Conservation (phyloP, 1,140 invertebrate genomes). For the Drosophila nigromelanica region DNA sequence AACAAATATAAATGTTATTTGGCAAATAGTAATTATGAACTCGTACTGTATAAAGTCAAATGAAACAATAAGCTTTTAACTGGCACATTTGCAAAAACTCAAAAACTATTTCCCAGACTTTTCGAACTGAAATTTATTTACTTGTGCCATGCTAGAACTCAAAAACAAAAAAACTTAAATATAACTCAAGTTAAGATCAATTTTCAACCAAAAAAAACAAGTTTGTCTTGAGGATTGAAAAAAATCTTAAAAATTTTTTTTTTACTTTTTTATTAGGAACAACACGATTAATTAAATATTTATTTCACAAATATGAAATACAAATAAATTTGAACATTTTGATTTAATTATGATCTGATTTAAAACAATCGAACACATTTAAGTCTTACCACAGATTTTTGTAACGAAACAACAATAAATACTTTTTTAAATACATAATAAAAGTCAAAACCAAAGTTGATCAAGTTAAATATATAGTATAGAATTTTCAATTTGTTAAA, state of each 20-base stretch:
- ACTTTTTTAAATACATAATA: neutral
- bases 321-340: no score
- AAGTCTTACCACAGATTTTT: no score
- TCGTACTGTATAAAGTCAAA: constrained; percentile 13
- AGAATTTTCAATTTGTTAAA: neutral
- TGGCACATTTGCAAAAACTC: constrained; percentile 4
- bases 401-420: neutral
- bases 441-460: neutral
- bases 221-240: neutral
- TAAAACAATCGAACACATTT: no score
- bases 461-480: constrained; percentile 1
- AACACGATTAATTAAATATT: no score
- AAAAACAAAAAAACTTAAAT: neutral
- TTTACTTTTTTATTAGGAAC: no score
- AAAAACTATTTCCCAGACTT: constrained; percentile 15
- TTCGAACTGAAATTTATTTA: constrained; percentile 34
- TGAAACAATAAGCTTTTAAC: constrained; percentile 19
- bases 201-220: constrained; percentile 3
- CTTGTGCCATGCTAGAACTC: constrained; percentile 32
- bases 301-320: no score
- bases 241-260: no score
- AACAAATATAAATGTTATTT: constrained; percentile 13
- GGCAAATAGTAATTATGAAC: constrained; percentile 14
- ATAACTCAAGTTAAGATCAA: constrained; percentile 16
- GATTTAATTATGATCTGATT: no score